Percentiles rank a stretch among this genome's conserved stretches.
These are phyloP conservation scores for Lasioglossum oenotherae DNA, from an alignment of 2,888 invertebrate genomes.

Conservation along the genomic window DNA sequence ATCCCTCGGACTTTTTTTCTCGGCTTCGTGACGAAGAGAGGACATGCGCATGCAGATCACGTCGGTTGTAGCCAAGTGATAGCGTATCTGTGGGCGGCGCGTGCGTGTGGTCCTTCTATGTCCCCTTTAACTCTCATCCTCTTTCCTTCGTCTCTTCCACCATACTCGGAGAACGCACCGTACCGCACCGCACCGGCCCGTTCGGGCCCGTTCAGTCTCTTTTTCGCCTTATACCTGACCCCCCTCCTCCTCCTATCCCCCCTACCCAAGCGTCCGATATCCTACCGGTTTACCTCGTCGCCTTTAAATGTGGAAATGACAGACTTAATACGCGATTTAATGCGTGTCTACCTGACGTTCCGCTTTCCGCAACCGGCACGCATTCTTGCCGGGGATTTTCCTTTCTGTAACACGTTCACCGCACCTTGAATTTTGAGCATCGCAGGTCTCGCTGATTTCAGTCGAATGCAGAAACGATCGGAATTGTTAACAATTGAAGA, in stretches of 20 bases:
- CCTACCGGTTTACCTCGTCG: constrained; percentile 57
- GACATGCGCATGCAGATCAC: constrained; percentile 84
- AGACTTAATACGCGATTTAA: constrained; percentile 62
- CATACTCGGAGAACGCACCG: constrained; percentile 47
- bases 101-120: constrained; percentile 83
- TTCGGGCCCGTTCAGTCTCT: constrained; percentile 29
- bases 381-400: background rate
- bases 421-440: background rate
- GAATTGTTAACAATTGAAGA: too few relatives aligned
- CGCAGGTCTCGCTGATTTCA: background rate
- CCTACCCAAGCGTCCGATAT: background rate
- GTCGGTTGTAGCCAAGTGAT: constrained; percentile 83
- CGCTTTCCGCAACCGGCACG: constrained; percentile 22
- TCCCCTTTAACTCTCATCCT: constrained; percentile 71
- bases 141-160: constrained; percentile 61
- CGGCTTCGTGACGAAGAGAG: constrained; percentile 69
- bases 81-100: constrained; percentile 84
- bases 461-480: too few relatives aligned
- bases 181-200: constrained; percentile 40
- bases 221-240: constrained; percentile 27
- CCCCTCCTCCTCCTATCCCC: background rate
- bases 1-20: constrained; percentile 36
- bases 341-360: constrained; percentile 44
- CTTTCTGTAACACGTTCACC: background rate
- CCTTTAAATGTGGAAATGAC: constrained; percentile 62